These are phyloP conservation scores for Drosophila chauvacae DNA, from an alignment of 1,140 invertebrate species.

Conservation along the genomic window DNA sequence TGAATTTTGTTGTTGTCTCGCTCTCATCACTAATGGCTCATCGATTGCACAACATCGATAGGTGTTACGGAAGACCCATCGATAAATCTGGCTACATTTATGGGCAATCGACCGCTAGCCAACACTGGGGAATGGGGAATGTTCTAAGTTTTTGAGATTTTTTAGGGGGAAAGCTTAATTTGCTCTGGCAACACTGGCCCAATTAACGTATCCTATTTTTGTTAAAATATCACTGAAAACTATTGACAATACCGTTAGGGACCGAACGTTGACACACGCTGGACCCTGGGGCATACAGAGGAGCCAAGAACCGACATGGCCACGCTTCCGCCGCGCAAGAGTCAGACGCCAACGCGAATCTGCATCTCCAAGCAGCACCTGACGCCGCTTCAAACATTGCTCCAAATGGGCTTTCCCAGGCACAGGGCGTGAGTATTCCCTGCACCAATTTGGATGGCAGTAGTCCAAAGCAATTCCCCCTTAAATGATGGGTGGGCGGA, in stretches of 20 bases:
- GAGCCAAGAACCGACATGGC: constrained; percentile 85
- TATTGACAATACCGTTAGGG: not conserved
- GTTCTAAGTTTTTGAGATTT: too few relatives aligned
- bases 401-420: constrained; percentile 94
- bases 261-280: constrained; percentile 9
- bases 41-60: constrained; percentile 21
- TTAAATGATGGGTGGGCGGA: not conserved
- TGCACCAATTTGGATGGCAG: not conserved
- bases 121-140: not conserved
- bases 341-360: constrained; percentile 87
- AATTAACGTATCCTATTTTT: constrained; percentile 45
- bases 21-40: constrained; percentile 22
- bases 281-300: not conserved
- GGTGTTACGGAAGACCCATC: not conserved
- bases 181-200: constrained; percentile 7
- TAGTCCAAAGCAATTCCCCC: too few relatives aligned
- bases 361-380: constrained; percentile 89
- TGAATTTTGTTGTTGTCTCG: constrained; percentile 70
- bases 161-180: too few relatives aligned
- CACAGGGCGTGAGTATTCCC: constrained; percentile 90
- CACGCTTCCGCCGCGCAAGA: constrained; percentile 88
- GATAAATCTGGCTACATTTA: not conserved
- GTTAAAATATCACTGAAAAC: constrained; percentile 46
- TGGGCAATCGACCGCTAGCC: not conserved
- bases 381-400: constrained; percentile 91